Evolutionary conservation across 2,888 invertebrate genomes (phyloP).

Genomic region (Drosophila colorata): DNA sequence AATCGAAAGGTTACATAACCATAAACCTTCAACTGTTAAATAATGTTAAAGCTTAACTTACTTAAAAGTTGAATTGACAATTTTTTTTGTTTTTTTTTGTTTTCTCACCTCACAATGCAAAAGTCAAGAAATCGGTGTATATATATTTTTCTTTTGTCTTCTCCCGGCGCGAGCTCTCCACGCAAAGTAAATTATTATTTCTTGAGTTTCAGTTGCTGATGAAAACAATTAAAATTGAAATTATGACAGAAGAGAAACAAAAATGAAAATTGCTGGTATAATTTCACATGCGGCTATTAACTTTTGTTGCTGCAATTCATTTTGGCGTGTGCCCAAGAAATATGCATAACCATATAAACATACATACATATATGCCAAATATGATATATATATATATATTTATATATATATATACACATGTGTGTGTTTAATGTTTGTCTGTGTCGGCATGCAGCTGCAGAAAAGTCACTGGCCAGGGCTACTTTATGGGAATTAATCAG

Average conservation of each 20-base stretch:
- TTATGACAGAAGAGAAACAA: conserved; percentile 36
- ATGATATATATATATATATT: conserved; percentile 2
- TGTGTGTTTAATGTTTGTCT: conserved; percentile 3
- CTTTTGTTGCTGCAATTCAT: conserved; percentile 52
- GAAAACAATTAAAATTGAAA: conserved; percentile 58
- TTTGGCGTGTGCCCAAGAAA: conserved; percentile 22
- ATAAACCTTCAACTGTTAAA: no score
- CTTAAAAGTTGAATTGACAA: no score
- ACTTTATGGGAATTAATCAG: conserved; percentile 75
- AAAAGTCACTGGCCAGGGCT: conserved; percentile 35
- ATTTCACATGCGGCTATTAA: conserved; percentile 54
- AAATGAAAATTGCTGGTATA: conserved; percentile 39
- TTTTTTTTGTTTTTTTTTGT: neutral
- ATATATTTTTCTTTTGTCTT: no score
- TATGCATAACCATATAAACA: conserved; percentile 1
- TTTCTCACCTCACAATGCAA: neutral
- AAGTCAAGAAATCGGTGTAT: conserved; percentile 17
- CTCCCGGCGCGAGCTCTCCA: neutral
- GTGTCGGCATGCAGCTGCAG: conserved; percentile 7
- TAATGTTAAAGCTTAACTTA: no score
- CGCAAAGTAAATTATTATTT: conserved; percentile 52
- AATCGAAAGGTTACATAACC: no score
- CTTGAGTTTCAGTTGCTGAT: conserved; percentile 42
- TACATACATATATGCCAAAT: neutral
- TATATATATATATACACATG: neutral